Percentiles rank a stretch among this genome's conserved stretches.
Conservation (phyloP, 1,140 invertebrate genomes). For the Vanessa atalanta region DNA sequence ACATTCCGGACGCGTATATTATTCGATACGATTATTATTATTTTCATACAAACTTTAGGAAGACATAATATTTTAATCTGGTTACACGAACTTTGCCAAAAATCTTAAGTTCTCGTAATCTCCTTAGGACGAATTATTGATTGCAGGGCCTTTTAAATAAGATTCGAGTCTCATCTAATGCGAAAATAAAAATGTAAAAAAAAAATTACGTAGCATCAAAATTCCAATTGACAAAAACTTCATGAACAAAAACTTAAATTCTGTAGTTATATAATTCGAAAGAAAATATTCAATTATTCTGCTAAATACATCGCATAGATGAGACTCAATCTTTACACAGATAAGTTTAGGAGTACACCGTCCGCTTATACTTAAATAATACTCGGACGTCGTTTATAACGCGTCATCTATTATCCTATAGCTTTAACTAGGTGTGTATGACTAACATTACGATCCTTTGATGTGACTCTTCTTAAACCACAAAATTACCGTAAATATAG, state of each 20-base stretch:
- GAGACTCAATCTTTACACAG: background rate
- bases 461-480: background rate
- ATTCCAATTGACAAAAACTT: background rate
- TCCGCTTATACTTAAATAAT: background rate
- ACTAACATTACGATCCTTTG: background rate
- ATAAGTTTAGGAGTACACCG: background rate
- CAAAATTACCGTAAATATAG: background rate
- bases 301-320: background rate
- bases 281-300: background rate
- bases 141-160: background rate
- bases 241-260: too few species aligned
- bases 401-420: slow-evolving; percentile 6
- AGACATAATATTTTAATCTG: background rate
- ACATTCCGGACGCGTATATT: background rate
- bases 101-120: background rate
- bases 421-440: slow-evolving; percentile 7
- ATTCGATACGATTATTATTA: slow-evolving; percentile 11
- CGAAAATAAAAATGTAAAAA: background rate
- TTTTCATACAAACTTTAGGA: background rate
- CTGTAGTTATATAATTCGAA: background rate
- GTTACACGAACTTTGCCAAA: background rate
- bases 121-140: slow-evolving; percentile 14
- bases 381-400: background rate
- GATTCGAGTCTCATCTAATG: background rate
- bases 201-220: background rate